Conservation (phyloP, 2,888 invertebrate species). For the Oscheius onirici region DNA sequence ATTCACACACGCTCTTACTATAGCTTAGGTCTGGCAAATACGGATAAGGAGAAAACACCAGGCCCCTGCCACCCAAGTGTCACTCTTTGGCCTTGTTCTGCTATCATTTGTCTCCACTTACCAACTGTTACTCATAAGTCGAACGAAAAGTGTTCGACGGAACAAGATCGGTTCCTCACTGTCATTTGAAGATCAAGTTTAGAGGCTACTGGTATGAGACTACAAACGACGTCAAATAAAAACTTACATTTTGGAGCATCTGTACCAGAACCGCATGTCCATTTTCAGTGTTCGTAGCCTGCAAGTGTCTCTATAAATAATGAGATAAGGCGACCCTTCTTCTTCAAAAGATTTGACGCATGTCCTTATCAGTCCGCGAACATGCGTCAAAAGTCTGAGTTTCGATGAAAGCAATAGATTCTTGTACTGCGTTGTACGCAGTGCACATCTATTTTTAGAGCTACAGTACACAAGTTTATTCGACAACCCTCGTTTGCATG, state of each 20-base stretch:
- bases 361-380: neutral
- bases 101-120: no score
- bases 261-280: neutral
- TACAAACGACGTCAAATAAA: neutral
- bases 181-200: neutral
- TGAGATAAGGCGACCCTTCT: neutral
- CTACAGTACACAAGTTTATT: neutral
- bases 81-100: neutral
- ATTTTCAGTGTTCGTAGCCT: neutral
- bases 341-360: conserved; percentile 8
- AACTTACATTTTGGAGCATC: conserved; percentile 10
- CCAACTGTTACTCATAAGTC: neutral
- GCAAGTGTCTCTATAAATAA: conserved; percentile 4
- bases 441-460: neutral
- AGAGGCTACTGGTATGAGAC: neutral
- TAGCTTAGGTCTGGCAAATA: no score
- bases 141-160: neutral
- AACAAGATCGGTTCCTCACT: neutral
- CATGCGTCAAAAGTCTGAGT: neutral
- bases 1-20: neutral
- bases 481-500: neutral
- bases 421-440: neutral
- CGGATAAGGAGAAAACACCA: no score
- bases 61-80: no score
- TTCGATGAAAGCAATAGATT: neutral